Evolutionary conservation across 2,888 invertebrate species (phyloP), one percentile per base, ranked within the genome.

Genomic region (Cerastis rubricosa): DNA sequence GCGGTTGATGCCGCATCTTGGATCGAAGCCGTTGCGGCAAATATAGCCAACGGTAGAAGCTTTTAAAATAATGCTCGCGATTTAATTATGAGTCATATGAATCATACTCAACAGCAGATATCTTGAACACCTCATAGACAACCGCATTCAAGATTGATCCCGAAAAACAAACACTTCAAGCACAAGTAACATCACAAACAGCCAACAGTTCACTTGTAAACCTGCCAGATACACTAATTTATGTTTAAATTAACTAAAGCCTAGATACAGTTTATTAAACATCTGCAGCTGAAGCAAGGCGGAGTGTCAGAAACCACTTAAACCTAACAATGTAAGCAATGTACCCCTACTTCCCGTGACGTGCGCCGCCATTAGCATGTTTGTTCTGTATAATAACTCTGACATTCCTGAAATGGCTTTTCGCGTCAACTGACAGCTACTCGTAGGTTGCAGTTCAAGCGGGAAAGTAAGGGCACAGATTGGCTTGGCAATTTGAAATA

Each of bases 281-380:
- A 79, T 81, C 76, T 85, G 81, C 47, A 45, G 40, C n/a, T 76
- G 86, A 85, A 78, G 73, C 61, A 45, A 45, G 49, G 47, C 45
- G 67, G 69, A n/a, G 71, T 83, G 85, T 82, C 88, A 84, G 78
- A 85, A 88, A 83, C 79, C 88, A 86, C 89, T 87, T 87, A 84
- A 43, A 69, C 43, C 73, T 71, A 76, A 88, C 83, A 88, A 86
- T 57, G 25, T 17, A n/a, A 11, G 54, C 22, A 11, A n/a, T 84
- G 71, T 73, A 63, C 63, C 65, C 65, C 74, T 79, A 78, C 83
- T 85, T 78, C 74, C 83, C 35, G 73, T 77, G 83, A 79, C 73
- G 59, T 40, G 22, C 29, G 43, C 61, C 40, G 73, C 77, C 81
- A 87, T 88, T 85, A 85, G 83, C 74, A 73, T 73, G 76, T 78